A percentile compares a stretch with the other conserved stretches of the same genome.
These are phyloP conservation scores for Crocallis elinguaria DNA, from an alignment of 2,888 invertebrate species.

Conservation along the genomic window DNA sequence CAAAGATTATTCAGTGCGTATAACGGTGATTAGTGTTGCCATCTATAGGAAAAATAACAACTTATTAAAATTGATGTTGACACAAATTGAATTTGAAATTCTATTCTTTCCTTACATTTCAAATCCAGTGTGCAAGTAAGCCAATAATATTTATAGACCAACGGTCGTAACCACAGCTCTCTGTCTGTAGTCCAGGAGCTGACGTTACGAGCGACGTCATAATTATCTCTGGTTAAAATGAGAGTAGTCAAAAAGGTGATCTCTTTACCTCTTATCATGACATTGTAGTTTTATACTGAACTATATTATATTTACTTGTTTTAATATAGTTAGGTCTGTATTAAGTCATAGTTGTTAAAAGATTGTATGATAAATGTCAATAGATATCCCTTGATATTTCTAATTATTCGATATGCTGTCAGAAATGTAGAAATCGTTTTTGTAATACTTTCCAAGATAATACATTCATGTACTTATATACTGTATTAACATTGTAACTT, in stretches of 20 bases:
- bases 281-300: conserved; percentile 34
- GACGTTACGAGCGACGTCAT: conserved; percentile 37
- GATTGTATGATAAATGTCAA: conserved; percentile 14
- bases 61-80: neutral
- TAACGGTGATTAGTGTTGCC: too few relatives aligned
- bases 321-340: conserved; percentile 4
- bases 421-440: conserved; percentile 6
- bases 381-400: conserved; percentile 7
- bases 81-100: neutral
- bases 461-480: too few relatives aligned
- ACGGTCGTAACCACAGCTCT: conserved; percentile 41
- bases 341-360: conserved; percentile 15
- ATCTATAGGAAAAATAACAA: too few relatives aligned
- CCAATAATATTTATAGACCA: conserved; percentile 45
- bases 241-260: conserved; percentile 49
- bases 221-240: conserved; percentile 61
- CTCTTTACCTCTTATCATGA: conserved; percentile 47
- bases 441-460: neutral
- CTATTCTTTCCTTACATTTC: conserved; percentile 18
- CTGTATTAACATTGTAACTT: too few relatives aligned
- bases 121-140: conserved; percentile 40
- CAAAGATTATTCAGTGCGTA: too few relatives aligned
- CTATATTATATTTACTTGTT: conserved; percentile 36
- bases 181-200: conserved; percentile 35
- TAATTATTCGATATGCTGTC: conserved; percentile 2